phyloP scores from a whole-genome alignment of 2,888 invertebrate genomes.

The Clepsis dumicolana region DNA sequence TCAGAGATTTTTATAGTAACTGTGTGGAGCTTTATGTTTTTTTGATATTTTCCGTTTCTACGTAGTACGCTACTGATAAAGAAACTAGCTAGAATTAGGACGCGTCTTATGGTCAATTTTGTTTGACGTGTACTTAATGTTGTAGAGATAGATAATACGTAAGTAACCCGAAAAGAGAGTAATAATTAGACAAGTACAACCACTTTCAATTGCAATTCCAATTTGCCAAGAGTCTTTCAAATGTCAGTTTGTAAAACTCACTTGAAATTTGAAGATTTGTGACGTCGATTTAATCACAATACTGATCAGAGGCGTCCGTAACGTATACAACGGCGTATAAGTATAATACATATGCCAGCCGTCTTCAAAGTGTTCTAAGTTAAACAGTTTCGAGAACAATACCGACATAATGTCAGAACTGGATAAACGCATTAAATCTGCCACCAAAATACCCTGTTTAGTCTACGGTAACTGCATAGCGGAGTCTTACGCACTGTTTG shows the following conservation, averaged over 20 bases:
- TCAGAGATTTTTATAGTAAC: slow-evolving; percentile 5
- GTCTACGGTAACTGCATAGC: slow-evolving; percentile 59
- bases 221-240: not conserved
- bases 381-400: slow-evolving; percentile 40
- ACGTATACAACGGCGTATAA: slow-evolving; percentile 17
- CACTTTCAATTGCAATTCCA: not conserved
- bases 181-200: not conserved
- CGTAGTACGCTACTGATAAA: slow-evolving; percentile 20
- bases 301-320: slow-evolving; percentile 15
- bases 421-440: slow-evolving; percentile 64
- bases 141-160: too few species aligned
- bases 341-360: slow-evolving; percentile 22
- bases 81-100: not conserved
- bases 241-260: not conserved
- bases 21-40: not conserved
- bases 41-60: not conserved
- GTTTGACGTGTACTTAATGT: not conserved
- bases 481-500: slow-evolving; percentile 51
- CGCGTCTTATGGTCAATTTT: not conserved
- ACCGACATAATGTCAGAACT: slow-evolving; percentile 45
- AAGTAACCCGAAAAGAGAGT: not conserved
- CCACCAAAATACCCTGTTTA: slow-evolving; percentile 68
- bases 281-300: slow-evolving; percentile 26
- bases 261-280: slow-evolving; percentile 11
- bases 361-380: slow-evolving; percentile 40